These are phyloP conservation scores for Limnephilus rhombicus DNA, from an alignment of 2,888 invertebrate genomes.

Conservation along the genomic window DNA sequence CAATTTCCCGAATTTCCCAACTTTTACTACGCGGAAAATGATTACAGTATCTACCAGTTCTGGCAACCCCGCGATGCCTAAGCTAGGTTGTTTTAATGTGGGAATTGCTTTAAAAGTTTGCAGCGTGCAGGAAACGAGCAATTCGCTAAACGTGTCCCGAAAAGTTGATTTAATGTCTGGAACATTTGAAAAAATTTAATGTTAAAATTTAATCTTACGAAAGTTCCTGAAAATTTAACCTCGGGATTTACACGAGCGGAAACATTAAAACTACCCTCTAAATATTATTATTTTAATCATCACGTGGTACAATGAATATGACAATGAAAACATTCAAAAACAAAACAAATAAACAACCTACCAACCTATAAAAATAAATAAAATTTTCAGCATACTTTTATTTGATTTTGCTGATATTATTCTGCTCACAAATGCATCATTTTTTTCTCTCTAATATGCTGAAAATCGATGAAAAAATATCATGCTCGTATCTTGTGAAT, in stretches of 20 bases:
- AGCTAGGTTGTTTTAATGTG: background rate
- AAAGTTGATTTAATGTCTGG: background rate
- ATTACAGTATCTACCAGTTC: constrained; percentile 8
- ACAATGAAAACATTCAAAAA: no score
- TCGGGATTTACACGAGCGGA: background rate
- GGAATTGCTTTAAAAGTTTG: constrained; percentile 9
- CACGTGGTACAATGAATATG: no score
- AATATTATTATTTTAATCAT: background rate
- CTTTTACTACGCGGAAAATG: background rate
- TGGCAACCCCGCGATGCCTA: background rate
- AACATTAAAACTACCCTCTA: background rate
- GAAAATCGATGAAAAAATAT: no score
- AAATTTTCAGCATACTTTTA: no score
- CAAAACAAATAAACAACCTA: no score
- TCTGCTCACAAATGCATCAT: no score
- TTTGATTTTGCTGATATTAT: no score
- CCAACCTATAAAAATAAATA: no score
- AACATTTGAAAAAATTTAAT: background rate
- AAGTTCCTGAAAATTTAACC: background rate
- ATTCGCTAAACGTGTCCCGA: background rate
- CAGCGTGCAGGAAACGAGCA: background rate
- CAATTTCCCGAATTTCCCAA: constrained; percentile 25
- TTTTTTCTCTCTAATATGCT: no score
- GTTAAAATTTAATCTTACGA: background rate
- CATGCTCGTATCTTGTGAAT: background rate